Evolutionary conservation across 1,140 invertebrate genomes (phyloP).

Genomic region (Drosophila nebulosa): DNA sequence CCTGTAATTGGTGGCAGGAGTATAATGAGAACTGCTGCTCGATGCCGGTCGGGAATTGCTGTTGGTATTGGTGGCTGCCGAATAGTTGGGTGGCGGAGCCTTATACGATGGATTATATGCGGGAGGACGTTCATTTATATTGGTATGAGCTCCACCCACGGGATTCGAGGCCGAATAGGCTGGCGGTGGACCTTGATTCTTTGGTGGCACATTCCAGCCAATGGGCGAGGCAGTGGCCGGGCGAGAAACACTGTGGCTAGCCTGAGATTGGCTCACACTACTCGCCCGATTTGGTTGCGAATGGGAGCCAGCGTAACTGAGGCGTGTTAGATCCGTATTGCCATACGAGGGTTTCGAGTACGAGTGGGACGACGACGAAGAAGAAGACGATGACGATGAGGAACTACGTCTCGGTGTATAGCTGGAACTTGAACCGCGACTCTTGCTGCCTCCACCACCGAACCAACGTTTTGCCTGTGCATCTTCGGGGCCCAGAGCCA

Average conservation of each 20-base stretch:
- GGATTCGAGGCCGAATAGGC: conserved; percentile 64
- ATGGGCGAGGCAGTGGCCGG: conserved; percentile 37
- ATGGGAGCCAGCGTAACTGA: conserved; percentile 49
- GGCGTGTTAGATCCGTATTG: conserved; percentile 47
- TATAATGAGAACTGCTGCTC: conserved; percentile 26
- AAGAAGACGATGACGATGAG: conserved; percentile 11
- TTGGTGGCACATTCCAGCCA: conserved; percentile 71
- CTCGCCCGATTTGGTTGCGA: conserved; percentile 23
- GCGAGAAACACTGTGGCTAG: conserved; percentile 9
- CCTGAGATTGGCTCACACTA: conserved; percentile 18
- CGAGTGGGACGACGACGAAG: conserved; percentile 9
- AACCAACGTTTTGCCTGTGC: conserved; percentile 55
- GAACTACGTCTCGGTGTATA: conserved; percentile 31
- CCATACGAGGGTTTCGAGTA: conserved; percentile 8
- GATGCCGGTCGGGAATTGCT: conserved; percentile 25
- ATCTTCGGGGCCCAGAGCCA: conserved; percentile 40
- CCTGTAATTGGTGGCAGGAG: conserved; percentile 42
- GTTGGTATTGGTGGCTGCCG: conserved; percentile 46
- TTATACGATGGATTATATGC: conserved; percentile 66
- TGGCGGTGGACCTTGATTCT: conserved; percentile 66
- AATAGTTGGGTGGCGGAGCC: conserved; percentile 49
- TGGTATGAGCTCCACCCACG: conserved; percentile 62
- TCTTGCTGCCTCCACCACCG: conserved; percentile 46
- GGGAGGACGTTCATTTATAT: conserved; percentile 67
- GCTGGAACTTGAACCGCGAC: conserved; percentile 36